Evolutionary conservation across 1,140 invertebrate genomes (phyloP).

Genomic region (Drosophila parabipectinata): DNA sequence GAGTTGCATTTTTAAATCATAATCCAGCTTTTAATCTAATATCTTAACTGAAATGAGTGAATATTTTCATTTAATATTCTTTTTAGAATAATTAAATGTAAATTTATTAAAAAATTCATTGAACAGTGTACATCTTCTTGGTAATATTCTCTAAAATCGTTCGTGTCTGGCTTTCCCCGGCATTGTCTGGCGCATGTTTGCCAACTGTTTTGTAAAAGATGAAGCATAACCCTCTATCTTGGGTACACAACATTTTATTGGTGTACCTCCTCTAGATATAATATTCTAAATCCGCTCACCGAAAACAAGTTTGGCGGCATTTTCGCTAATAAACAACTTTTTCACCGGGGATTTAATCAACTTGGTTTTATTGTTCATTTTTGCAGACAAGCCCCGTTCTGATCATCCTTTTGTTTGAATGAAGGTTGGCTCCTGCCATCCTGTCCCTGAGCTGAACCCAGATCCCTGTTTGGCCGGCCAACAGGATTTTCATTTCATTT

Average conservation of each 20-base stretch:
- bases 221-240: constrained; percentile 20
- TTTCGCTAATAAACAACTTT: constrained; percentile 47
- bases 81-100: neutral
- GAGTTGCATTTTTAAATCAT: neutral
- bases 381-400: constrained; percentile 4
- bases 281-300: constrained; percentile 10
- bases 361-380: constrained; percentile 54
- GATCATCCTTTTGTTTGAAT: constrained; percentile 9
- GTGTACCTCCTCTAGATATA: constrained; percentile 3
- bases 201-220: constrained; percentile 16
- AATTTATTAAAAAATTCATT: neutral
- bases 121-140: constrained; percentile 36
- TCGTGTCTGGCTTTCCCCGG: constrained; percentile 17
- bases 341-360: constrained; percentile 60
- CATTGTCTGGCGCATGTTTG: constrained; percentile 31
- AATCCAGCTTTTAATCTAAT: neutral
- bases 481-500: constrained; percentile 54
- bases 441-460: constrained; percentile 13
- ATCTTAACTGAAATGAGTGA: neutral
- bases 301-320: constrained; percentile 3
- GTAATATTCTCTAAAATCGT: constrained; percentile 56
- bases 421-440: neutral
- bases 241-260: constrained; percentile 14
- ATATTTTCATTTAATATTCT: too few relatives aligned
- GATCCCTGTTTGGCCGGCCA: constrained; percentile 20